Percentiles rank a stretch among this genome's conserved stretches.
Conservation (phyloP, 2,797 vertebrate species). For the Lepilemur ruficaudatus region DNA sequence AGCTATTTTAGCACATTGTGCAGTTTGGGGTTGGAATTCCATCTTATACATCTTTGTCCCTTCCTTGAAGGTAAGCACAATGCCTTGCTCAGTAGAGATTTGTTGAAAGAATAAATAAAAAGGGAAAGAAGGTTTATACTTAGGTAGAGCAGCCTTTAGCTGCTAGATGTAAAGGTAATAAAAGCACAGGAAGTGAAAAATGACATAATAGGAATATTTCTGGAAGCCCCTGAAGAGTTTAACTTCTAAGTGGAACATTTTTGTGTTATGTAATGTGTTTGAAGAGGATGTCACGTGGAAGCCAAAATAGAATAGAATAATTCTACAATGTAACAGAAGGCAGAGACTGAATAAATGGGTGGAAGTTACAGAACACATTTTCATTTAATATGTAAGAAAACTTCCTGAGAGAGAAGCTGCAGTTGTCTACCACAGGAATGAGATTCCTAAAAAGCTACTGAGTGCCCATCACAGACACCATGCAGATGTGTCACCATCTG, state of each 20-base stretch:
- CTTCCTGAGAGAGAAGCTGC: slow-evolving; percentile 36
- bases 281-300: background rate
- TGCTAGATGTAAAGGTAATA: background rate
- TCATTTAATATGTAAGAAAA: slow-evolving; percentile 28
- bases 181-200: slow-evolving; percentile 11
- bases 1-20: background rate
- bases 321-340: slow-evolving; percentile 39
- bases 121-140: background rate
- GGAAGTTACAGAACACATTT: slow-evolving; percentile 40
- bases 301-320: slow-evolving; percentile 38
- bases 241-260: slow-evolving; percentile 7
- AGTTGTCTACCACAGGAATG: slow-evolving; percentile 45
- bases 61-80: background rate
- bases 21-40: background rate
- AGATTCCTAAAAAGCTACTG: slow-evolving; percentile 63
- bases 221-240: background rate
- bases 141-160: background rate
- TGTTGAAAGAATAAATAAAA: slow-evolving; percentile 27
- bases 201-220: background rate
- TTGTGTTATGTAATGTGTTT: background rate
- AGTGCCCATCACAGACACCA: background rate
- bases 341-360: slow-evolving; percentile 3
- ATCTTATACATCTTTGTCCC: background rate
- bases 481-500: slow-evolving; percentile 54
- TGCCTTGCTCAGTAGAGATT: background rate